Evolutionary conservation across 53 echinoderm and acorn worm genomes (phyloP).

Genomic region (Stichopus horrens): DNA sequence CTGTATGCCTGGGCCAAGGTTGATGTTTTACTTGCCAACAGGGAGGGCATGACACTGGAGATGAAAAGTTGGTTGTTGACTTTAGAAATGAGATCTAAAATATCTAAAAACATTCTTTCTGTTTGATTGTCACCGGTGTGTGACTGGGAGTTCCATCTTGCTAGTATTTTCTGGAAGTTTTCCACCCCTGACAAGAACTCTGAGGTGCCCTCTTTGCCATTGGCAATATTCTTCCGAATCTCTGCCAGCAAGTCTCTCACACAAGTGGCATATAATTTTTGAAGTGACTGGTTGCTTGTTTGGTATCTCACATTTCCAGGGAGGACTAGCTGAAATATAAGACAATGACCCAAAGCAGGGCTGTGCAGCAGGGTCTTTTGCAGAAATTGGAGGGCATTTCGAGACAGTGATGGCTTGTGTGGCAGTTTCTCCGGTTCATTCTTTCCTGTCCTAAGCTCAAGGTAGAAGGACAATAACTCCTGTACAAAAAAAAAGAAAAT

Average conservation of each 20-base stretch:
- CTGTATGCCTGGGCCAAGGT: not conserved
- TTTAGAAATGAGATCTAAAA: conserved; percentile 56
- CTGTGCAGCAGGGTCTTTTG: conserved; percentile 56
- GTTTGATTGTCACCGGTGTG: conserved; percentile 52
- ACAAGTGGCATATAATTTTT: conserved; percentile 69
- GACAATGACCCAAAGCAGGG: conserved; percentile 65
- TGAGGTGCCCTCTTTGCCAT: conserved; percentile 23
- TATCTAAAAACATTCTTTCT: conserved; percentile 59
- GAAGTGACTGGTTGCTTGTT: conserved; percentile 65
- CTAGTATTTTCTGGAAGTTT: conserved; percentile 57
- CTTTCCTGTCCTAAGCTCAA: conserved; percentile 37
- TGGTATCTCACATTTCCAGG: conserved; percentile 9
- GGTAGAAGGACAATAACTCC: conserved; percentile 54
- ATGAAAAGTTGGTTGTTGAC: not conserved
- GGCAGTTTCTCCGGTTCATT: conserved; percentile 25
- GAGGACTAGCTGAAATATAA: conserved; percentile 59
- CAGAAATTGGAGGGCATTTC: conserved; percentile 47
- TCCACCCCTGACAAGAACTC: conserved; percentile 41
- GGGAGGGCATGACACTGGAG: not conserved
- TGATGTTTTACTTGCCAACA: conserved; percentile 10
- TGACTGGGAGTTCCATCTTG: conserved; percentile 50
- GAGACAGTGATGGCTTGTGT: conserved; percentile 44
- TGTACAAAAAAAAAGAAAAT: not conserved
- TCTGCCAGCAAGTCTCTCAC: conserved; percentile 47
- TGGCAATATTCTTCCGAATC: conserved; percentile 37